Base-by-base conservation (phyloP, 2,888 invertebrate species). In the Thereva unica region DNA sequence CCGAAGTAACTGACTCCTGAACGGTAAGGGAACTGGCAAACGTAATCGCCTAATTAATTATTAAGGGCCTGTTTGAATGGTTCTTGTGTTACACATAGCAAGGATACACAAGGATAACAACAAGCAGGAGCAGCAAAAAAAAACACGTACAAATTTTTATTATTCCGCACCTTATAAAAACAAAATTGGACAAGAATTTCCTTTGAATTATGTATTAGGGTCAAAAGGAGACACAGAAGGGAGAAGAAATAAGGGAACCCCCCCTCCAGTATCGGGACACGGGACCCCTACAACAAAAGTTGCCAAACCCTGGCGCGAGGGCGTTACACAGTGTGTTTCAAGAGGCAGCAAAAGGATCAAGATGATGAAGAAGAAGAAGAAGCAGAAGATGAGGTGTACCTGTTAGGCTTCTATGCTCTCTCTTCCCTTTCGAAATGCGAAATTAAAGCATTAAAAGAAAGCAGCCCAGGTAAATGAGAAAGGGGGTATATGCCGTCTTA, bases 91-190 rank as follows among this genome's bases (percentile, higher is more conserved):
- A 23, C 23, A 23, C 23, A 23, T 23, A 23, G 23, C 23, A 23
- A 23, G 23, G 8, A 8, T 23, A 45, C 49, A 37, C 10, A 34
- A 35, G 8, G 10, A 12, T 34, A 9, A 8, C 6, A 9, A 34
- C 52, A 52, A 52, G 10, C 10, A n/a, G 23, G 56, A 6, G 34
- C n/a, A 4, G 38, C n/a, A 10, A 12, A 23, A 47, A 59, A 44
- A 10, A 42, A 49, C 59, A 59, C 59, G 67, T 61, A 38, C 59
- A 52, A 35, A 55, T 55, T 52, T 68, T 68, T 68, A 68, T 68
- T 68, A 66, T 66, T 68, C 68, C 44, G 68, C 68, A 68, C 66
- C 68, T 68, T 68, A 66, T 68, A 68, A 68, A 67, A 68, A 68
- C 68, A 50, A 61, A 68, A 68, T 68, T 68, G 66, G 61, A 66